These are phyloP conservation scores for Fukomys damarensis DNA, from an alignment of 2,113 vertebrate species.

Conservation along the genomic window DNA sequence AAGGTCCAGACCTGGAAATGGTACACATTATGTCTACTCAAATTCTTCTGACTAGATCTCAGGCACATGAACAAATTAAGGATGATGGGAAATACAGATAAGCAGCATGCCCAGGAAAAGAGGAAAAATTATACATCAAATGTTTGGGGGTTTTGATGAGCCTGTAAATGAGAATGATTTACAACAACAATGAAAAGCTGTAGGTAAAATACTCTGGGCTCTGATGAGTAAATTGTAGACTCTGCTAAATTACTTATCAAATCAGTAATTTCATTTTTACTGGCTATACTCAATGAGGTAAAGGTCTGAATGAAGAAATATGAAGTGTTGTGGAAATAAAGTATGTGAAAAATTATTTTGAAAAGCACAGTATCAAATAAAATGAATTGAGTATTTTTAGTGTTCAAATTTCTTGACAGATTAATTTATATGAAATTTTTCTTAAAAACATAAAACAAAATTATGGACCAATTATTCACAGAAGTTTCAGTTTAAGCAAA, in stretches of 20 bases:
- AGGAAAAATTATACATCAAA: not conserved
- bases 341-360: not conserved
- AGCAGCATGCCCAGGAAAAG: not conserved
- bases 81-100: not conserved
- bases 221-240: not conserved
- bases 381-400: not conserved
- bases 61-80: not conserved
- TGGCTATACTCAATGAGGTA: not conserved
- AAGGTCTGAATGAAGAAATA: not conserved
- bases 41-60: not conserved
- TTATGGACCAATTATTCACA: not conserved
- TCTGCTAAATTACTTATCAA: not conserved
- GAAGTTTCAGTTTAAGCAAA: not conserved
- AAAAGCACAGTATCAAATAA: not conserved
- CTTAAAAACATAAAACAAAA: conserved; percentile 31
- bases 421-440: not conserved
- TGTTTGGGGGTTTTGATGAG: not conserved
- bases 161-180: not conserved
- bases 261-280: not conserved
- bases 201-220: not conserved
- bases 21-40: not conserved
- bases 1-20: not conserved
- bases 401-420: not conserved
- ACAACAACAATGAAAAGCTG: not conserved
- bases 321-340: conserved; percentile 1